Evolutionary conservation across 2,888 invertebrate species (phyloP).

Genomic region (Epinotia nisella): DNA sequence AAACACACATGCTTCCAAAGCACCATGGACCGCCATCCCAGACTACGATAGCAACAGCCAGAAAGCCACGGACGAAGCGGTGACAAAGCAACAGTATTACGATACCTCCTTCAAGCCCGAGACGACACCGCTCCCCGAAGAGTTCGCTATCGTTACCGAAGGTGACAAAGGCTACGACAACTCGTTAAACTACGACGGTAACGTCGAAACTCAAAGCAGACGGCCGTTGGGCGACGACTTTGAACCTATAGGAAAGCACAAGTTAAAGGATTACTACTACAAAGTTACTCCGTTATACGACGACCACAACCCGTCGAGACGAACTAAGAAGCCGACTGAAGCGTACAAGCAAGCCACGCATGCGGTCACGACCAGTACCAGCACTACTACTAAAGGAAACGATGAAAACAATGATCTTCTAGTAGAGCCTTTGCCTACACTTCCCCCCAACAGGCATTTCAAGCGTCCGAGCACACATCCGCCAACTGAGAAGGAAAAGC

Average conservation of each 20-base stretch:
- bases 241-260: conserved; percentile 76
- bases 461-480: conserved; percentile 68
- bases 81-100: conserved; percentile 60
- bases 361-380: conserved; percentile 46
- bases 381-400: conserved; percentile 60
- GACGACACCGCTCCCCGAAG: conserved; percentile 67
- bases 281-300: conserved; percentile 74
- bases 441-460: conserved; percentile 78
- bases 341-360: conserved; percentile 50
- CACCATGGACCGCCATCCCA: conserved; percentile 70
- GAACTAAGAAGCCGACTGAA: conserved; percentile 74
- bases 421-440: conserved; percentile 72
- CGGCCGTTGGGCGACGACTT: conserved; percentile 78
- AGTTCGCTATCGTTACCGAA: conserved; percentile 77
- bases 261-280: conserved; percentile 79
- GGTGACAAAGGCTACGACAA: conserved; percentile 74
- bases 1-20: conserved; percentile 66
- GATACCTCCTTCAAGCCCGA: conserved; percentile 61
- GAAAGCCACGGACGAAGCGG: conserved; percentile 63
- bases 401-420: conserved; percentile 63
- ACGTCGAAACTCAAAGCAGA: conserved; percentile 78
- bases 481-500: conserved; percentile 69
- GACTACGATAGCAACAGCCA: conserved; percentile 61
- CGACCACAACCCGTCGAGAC: conserved; percentile 65
- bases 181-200: conserved; percentile 73